Percentiles rank a stretch among this genome's conserved stretches.
phyloP scores from a whole-genome alignment of 2,797 vertebrate genomes.

The Leptatherina wallacei region DNA sequence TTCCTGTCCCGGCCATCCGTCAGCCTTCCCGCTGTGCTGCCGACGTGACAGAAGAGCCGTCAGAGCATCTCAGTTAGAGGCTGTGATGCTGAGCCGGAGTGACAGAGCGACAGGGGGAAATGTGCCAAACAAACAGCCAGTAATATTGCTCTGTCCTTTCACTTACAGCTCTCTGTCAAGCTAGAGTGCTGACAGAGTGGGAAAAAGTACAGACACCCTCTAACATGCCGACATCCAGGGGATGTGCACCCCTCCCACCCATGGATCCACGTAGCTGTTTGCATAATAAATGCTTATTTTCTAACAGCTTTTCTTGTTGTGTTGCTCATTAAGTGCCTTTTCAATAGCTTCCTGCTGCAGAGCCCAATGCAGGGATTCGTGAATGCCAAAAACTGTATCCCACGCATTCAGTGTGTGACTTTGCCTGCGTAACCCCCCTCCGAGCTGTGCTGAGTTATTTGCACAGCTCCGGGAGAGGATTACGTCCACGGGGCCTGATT shows the following conservation, averaged over 20 bases:
- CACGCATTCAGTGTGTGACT: constrained; percentile 52
- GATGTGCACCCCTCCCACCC: constrained; percentile 7
- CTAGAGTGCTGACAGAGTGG: constrained; percentile 64
- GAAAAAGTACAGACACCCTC: constrained; percentile 36
- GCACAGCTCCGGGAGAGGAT: constrained; percentile 69
- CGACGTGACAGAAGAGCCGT: constrained; percentile 68
- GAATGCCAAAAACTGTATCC: constrained; percentile 52
- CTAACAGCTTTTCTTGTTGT: constrained; percentile 36
- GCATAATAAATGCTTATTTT: constrained; percentile 58
- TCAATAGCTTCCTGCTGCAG: constrained; percentile 33
- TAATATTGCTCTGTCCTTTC: constrained; percentile 74
- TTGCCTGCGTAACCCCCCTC: constrained; percentile 38
- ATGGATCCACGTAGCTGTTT: no score
- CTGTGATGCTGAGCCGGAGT: constrained; percentile 69
- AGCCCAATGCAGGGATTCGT: constrained; percentile 36
- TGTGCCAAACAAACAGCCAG: constrained; percentile 70
- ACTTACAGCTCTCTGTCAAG: constrained; percentile 64
- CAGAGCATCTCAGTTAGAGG: constrained; percentile 61
- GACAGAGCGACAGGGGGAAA: constrained; percentile 71
- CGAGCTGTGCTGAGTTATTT: constrained; percentile 59
- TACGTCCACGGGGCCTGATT: constrained; percentile 62
- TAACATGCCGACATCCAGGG: constrained; percentile 27
- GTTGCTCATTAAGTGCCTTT: constrained; percentile 46
- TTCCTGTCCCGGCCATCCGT: constrained; percentile 65
- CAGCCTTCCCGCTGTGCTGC: constrained; percentile 38